Conservation (phyloP, 1,140 invertebrate genomes). For the Danaus plexippus region DNA sequence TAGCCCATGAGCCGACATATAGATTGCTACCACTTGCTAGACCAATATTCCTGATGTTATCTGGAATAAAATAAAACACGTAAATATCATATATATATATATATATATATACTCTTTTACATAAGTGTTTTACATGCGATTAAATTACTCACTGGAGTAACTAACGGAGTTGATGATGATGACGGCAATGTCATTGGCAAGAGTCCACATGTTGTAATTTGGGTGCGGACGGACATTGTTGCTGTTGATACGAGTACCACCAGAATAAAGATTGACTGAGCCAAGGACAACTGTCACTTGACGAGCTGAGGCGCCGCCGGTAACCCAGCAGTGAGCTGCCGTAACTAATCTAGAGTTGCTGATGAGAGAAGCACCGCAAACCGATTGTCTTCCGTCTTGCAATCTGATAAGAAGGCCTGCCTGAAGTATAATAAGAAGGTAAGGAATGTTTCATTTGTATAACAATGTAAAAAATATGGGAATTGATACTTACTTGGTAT, state of each 20-base stretch:
- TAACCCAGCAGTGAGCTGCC: constrained; percentile 9
- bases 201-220: constrained; percentile 1
- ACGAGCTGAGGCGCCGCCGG: background rate
- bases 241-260: constrained; percentile 9
- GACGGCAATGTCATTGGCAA: constrained; percentile 13
- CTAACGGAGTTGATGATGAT: background rate
- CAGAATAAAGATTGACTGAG: constrained; percentile 9
- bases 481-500: constrained; percentile 18
- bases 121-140: too few species aligned
- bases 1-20: too few species aligned
- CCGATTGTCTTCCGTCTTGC: too few species aligned
- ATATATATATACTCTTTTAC: too few species aligned
- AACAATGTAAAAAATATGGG: too few species aligned
- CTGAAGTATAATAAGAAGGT: background rate
- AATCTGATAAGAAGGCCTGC: too few species aligned
- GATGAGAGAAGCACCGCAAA: too few species aligned
- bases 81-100: too few species aligned
- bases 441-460: background rate
- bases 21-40: too few species aligned
- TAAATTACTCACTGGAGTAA: constrained; percentile 8
- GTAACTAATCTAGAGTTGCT: too few species aligned
- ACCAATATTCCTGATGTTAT: too few species aligned
- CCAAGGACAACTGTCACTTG: constrained; percentile 13
- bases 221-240: constrained; percentile 8
- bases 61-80: too few species aligned